Evolutionary conservation across 2,888 invertebrate genomes (phyloP), one percentile per base, ranked within the genome.

Genomic region (Andrena minutula): DNA sequence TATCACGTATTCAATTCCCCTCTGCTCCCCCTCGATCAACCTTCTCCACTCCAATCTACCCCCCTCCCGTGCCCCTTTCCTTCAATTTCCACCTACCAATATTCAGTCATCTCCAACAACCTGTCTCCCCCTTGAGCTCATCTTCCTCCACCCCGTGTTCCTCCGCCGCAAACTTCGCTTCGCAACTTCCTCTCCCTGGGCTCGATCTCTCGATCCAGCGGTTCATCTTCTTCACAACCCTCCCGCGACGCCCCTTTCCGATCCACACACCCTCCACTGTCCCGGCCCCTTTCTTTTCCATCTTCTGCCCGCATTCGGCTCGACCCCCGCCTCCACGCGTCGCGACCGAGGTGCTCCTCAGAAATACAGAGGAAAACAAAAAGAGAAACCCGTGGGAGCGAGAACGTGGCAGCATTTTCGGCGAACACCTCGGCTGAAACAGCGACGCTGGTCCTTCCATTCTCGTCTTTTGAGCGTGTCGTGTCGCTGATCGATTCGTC

Each of bases 121-220:
- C 47, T 58, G 58, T 60, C 75, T 75, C 49, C 64, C 53, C 53
- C 66, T 69, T 58, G 58, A 64, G 69, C 69, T 75, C 49, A 75
- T 49, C 75, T 56, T 69, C 35, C 68, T 32, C 47, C 28, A 10
- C n/a, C 32, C 47, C 47, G 10, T 32, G 26, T 56, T 69, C 51
- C 66, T 10, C 35, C 49, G 4, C 58, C 5, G 23, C 53, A 61
- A 70, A 61, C 30, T 66, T 63, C 47, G 53, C 30, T 74, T 75
- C 68, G 49, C 68, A 69, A 58, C 56, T 63, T 68, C 20, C 16
- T 26, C 20, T 60, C 12, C 61, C 63, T 23, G 58, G 28, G 16
- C 58, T 35, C 73, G 76, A 77, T 74, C 56, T 49, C 63, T 28
- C 75, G 79, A 75, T 75, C 58, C n/a, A 23, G n/a, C 63, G 69